Percentiles rank a stretch among this genome's conserved stretches.
Conservation (phyloP, 2,888 invertebrate species). For the Marronus borbonicus region DNA sequence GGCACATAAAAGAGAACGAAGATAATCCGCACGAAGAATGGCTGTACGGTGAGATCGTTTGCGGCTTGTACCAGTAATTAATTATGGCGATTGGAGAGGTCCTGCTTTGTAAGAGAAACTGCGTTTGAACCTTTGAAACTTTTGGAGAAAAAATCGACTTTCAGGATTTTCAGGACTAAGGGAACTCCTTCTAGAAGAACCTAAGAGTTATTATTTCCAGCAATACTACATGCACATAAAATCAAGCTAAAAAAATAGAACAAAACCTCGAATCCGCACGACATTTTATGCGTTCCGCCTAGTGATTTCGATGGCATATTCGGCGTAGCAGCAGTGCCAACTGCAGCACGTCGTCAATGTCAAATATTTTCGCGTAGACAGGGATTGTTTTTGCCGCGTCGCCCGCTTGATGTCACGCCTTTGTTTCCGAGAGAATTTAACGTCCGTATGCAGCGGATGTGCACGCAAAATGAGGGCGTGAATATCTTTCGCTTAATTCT, state of each 20-base stretch:
- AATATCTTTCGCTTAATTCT: neutral
- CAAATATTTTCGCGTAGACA: slow-evolving; percentile 3
- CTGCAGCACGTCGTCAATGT: slow-evolving; percentile 1
- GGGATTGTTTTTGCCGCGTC: slow-evolving; percentile 2
- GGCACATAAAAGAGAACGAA: neutral
- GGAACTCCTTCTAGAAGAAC: no score
- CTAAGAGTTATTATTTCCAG: no score
- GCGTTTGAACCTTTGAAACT: no score
- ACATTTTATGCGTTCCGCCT: neutral
- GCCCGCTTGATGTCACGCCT: neutral
- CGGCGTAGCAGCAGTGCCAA: neutral
- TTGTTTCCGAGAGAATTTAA: slow-evolving; percentile 19
- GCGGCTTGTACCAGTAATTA: no score
- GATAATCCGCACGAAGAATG: no score
- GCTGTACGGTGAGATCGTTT: no score
- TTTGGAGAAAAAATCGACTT: no score
- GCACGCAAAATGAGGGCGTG: neutral
- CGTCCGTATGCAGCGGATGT: slow-evolving; percentile 3
- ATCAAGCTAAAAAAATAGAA: no score
- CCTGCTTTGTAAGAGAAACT: no score
- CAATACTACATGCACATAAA: no score
- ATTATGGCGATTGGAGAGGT: no score
- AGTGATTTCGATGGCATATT: neutral
- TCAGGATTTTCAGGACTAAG: no score
- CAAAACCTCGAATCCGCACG: neutral